phyloP scores from a whole-genome alignment of 2,797 vertebrate genomes.

The Liparis tanakae region DNA sequence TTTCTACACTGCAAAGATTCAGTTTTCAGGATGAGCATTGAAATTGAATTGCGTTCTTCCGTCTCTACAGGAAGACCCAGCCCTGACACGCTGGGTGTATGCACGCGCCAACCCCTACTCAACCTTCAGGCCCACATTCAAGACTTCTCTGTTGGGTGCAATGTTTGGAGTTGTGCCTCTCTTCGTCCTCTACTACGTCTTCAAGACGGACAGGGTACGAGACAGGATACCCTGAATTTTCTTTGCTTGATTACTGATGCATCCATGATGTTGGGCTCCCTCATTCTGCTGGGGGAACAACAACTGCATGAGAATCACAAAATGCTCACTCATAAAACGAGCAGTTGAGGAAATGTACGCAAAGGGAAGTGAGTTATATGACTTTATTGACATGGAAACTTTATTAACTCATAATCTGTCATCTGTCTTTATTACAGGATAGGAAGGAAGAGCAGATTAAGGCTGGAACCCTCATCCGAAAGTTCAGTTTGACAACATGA shows the following conservation, averaged over 20 bases:
- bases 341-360: constrained; percentile 42
- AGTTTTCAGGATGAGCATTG: fast-evolving
- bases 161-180: constrained; percentile 82
- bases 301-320: constrained; percentile 53
- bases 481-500: constrained; percentile 80
- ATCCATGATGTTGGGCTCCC: constrained; percentile 36
- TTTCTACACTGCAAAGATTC: neutral
- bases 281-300: constrained; percentile 18
- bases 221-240: neutral
- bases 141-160: constrained; percentile 85
- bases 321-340: constrained; percentile 50
- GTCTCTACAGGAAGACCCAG: constrained; percentile 88
- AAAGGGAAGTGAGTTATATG: constrained; percentile 46
- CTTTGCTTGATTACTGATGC: constrained; percentile 17
- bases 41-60: constrained; percentile 15
- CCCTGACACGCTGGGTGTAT: constrained; percentile 86
- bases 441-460: constrained; percentile 83
- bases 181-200: constrained; percentile 74
- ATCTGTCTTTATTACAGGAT: constrained; percentile 82
- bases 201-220: constrained; percentile 89
- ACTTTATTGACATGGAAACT: constrained; percentile 66
- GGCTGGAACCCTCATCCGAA: constrained; percentile 84
- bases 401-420: constrained; percentile 51
- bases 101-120: constrained; percentile 85
- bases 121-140: constrained; percentile 84